phyloP scores from a whole-genome alignment of 2,888 invertebrate species.

The Drosophila pseudotakahashii region DNA sequence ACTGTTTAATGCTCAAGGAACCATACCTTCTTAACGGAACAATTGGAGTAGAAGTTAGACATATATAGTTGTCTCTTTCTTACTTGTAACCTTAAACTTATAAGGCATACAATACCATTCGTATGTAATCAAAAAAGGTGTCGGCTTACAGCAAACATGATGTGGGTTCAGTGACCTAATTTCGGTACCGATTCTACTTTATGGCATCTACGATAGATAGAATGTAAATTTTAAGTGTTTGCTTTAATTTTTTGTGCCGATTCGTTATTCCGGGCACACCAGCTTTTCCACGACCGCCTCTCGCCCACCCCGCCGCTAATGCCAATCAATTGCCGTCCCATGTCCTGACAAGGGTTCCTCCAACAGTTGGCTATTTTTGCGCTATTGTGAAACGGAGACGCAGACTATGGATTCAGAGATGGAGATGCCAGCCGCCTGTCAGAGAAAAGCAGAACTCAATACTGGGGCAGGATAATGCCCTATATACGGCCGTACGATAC shows the following conservation, averaged over 20 bases:
- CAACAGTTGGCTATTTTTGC: slow-evolving; percentile 49
- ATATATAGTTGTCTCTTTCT: no score
- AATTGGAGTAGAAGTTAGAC: no score
- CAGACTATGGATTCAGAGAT: slow-evolving; percentile 3
- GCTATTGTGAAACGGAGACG: slow-evolving; percentile 38
- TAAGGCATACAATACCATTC: neutral
- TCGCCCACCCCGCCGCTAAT: slow-evolving; percentile 22
- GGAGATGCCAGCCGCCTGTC: slow-evolving; percentile 23
- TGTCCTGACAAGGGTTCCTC: slow-evolving; percentile 48
- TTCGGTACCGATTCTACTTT: slow-evolving; percentile 20
- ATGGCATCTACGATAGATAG: slow-evolving; percentile 17
- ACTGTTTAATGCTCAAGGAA: no score
- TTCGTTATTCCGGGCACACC: slow-evolving; percentile 46
- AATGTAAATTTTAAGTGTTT: slow-evolving; percentile 37
- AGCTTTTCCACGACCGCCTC: slow-evolving; percentile 8
- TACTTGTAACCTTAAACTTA: no score
- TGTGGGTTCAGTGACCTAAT: slow-evolving; percentile 29
- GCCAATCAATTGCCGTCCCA: slow-evolving; percentile 61
- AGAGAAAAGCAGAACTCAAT: slow-evolving; percentile 33
- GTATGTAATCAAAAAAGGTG: slow-evolving; percentile 11
- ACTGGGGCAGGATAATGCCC: slow-evolving; percentile 40
- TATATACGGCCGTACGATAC: slow-evolving; percentile 31
- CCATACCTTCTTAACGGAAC: no score
- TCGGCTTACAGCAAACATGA: slow-evolving; percentile 27
- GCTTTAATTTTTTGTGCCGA: slow-evolving; percentile 34